Conservation (phyloP, 2,888 invertebrate genomes). For the Pterostichus niger region DNA sequence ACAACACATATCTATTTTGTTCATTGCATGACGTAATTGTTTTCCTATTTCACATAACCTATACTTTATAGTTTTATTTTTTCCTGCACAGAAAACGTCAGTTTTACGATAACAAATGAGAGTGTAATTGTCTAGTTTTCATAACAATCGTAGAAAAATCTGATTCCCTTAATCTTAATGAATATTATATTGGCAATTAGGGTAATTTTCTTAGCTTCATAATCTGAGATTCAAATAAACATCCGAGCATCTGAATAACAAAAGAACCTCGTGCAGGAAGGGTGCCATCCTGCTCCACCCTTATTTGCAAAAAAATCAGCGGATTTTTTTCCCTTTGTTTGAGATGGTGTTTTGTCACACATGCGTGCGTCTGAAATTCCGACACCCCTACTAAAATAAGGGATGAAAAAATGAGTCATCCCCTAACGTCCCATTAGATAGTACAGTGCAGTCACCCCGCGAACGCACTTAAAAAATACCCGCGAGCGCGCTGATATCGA, state of each 20-base stretch:
- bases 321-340: conserved; percentile 55
- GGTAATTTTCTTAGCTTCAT: not conserved
- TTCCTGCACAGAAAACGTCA: too few relatives aligned
- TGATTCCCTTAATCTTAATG: conserved; percentile 3
- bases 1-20: too few relatives aligned
- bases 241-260: conserved; percentile 14
- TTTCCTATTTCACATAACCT: too few relatives aligned
- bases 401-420: conserved; percentile 66
- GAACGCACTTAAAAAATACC: conserved; percentile 74
- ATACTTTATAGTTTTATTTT: too few relatives aligned
- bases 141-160: not conserved
- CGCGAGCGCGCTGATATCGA: conserved; percentile 73
- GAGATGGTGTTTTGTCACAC: conserved; percentile 57
- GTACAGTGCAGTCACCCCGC: conserved; percentile 54
- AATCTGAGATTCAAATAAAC: not conserved
- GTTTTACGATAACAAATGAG: too few relatives aligned
- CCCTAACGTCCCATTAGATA: conserved; percentile 61
- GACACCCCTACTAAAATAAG: conserved; percentile 61
- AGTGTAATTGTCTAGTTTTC: too few relatives aligned
- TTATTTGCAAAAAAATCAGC: conserved; percentile 58
- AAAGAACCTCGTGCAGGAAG: not conserved
- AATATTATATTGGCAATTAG: conserved; percentile 26
- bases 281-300: not conserved
- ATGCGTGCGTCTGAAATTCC: conserved; percentile 60
- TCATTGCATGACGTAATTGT: too few relatives aligned